These are phyloP conservation scores for Eudyptes chrysolophus DNA, from an alignment of 2,113 vertebrate species.

Conservation along the genomic window DNA sequence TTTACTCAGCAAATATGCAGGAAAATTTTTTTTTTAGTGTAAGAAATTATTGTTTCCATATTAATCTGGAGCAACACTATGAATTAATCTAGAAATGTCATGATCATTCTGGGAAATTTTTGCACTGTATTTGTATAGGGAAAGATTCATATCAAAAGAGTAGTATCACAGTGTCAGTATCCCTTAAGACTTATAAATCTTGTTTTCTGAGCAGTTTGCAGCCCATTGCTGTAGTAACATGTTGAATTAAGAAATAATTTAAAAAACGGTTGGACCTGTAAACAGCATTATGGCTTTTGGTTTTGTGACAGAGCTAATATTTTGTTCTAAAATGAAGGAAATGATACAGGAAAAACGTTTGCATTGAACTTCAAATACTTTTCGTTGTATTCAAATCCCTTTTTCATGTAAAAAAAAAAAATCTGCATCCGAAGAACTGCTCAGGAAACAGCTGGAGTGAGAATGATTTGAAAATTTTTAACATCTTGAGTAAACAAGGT, in stretches of 20 bases:
- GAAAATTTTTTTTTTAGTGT: neutral
- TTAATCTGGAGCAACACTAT: neutral
- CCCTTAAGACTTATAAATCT: neutral
- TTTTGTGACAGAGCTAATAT: neutral
- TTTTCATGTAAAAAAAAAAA: neutral
- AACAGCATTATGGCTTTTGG: neutral
- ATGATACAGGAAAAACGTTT: neutral
- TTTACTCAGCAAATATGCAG: neutral
- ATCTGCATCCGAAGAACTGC: neutral
- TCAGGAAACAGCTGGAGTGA: slow-evolving; percentile 30
- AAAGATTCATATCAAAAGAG: neutral
- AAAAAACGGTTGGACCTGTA: neutral
- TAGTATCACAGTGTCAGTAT: neutral
- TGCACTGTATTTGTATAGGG: neutral
- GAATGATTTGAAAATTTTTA: neutral
- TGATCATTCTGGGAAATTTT: neutral
- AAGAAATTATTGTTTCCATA: neutral
- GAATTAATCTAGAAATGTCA: neutral
- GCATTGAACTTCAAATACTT: neutral
- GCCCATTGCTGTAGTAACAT: neutral
- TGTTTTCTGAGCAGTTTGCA: neutral
- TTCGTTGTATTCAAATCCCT: neutral
- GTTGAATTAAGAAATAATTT: neutral
- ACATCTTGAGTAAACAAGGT: neutral
- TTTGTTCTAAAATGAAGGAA: neutral